Evolutionary conservation across 2,888 invertebrate genomes (phyloP), one percentile per base, ranked within the genome.

Genomic region (Pheosia gnoma): DNA sequence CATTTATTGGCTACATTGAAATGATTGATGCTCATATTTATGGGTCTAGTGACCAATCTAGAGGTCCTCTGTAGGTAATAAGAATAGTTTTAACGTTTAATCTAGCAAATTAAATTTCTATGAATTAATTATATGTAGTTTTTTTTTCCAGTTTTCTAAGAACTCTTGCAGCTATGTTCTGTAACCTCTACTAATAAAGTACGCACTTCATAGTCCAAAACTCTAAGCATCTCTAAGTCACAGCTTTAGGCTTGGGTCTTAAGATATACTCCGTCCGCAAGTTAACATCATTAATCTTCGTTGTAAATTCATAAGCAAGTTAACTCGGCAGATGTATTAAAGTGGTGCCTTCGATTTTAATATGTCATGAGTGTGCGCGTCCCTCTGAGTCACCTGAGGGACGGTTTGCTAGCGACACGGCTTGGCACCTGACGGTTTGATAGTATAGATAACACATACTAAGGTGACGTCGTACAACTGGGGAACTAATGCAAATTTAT

Each of bases 211-310:
- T 9, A 47, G 2, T n/a, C 47, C n/a, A 47, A 47, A 47, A 4
- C 5, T 47, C n/a, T 1, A n/a, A 47, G n/a, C 47, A 47, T 47
- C 47, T 4, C n/a, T n/a, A 47, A 47, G 47, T 47, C n/a, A 47
- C n/a, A 47, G n/a, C 47, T 3, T n/a, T n/a, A 47, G 47, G 47
- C 5, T 47, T 6, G 47, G 43, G 47, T n/a, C 47, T 4, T n/a
- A 2, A n/a, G n/a, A n/a, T n/a, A 11, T 47, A 47, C 47, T 25
- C 51, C 51, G 51, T 51, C 51, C 51, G 51, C 51, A 51, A 25
- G 51, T 51, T 51, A 51, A 51, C 25, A 51, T 51, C 51, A n/a
- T 51, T 51, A 51, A 51, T 51, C 51, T 51, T 51, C 51, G 51
- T 51, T 25, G 51, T 51, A 25, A 25, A 51, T 51, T 51, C 25